phyloP scores from a whole-genome alignment of 1,140 invertebrate genomes.

The Pteromalus puparum region DNA sequence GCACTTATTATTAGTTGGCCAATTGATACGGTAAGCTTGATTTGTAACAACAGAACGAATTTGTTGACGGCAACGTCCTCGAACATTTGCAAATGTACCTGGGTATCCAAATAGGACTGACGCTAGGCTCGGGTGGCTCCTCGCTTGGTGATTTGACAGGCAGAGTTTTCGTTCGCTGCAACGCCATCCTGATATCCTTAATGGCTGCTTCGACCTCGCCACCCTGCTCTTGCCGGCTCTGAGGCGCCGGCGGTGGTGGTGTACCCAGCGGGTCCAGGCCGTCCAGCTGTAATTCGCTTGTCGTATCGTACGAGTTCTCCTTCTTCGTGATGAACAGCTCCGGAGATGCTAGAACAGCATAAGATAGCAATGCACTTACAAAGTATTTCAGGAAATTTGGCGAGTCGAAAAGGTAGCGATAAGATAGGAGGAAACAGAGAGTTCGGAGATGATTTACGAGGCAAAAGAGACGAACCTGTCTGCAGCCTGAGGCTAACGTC shows the following conservation, averaged over 20 bases:
- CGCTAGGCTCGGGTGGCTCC: conserved; percentile 69
- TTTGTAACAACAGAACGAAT: neutral
- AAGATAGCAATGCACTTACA: neutral
- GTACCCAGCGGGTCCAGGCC: conserved; percentile 81
- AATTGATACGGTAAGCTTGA: neutral
- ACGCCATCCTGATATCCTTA: conserved; percentile 86
- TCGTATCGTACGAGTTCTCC: conserved; percentile 72
- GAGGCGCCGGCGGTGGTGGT: conserved; percentile 82
- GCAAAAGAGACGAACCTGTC: conserved; percentile 27
- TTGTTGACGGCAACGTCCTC: neutral
- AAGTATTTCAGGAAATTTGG: neutral
- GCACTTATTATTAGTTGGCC: conserved; percentile 58
- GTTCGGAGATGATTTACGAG: neutral
- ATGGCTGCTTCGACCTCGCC: conserved; percentile 84
- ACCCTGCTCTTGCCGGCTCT: conserved; percentile 73
- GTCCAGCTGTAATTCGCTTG: conserved; percentile 77
- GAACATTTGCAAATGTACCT: conserved; percentile 69
- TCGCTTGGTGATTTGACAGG: conserved; percentile 76
- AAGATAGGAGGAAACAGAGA: too few relatives aligned
- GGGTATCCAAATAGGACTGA: conserved; percentile 81
- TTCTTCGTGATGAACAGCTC: conserved; percentile 75
- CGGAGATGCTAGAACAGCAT: conserved; percentile 62
- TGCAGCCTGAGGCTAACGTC: conserved; percentile 66
- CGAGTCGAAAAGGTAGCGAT: neutral
- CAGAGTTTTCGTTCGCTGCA: conserved; percentile 85